These are phyloP conservation scores for Torymus texanus DNA, from an alignment of 2,888 invertebrate species.

Conservation along the genomic window DNA sequence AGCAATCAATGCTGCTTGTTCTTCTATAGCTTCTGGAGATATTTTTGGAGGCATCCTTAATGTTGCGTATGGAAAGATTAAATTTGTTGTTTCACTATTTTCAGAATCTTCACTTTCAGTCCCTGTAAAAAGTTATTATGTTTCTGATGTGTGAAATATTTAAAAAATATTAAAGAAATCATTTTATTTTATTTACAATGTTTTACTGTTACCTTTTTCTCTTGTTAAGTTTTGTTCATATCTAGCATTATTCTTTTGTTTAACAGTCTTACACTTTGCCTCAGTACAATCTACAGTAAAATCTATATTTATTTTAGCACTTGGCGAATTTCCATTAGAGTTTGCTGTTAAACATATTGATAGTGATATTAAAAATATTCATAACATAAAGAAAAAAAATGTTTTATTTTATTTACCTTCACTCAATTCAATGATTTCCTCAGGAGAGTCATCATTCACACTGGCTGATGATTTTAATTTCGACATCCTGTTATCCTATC, in stretches of 20 bases:
- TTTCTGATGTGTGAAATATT: neutral
- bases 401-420: conserved; percentile 35
- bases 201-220: conserved; percentile 42
- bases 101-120: conserved; percentile 47
- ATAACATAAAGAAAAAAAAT: neutral
- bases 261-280: conserved; percentile 13
- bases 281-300: conserved; percentile 1
- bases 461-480: conserved; percentile 28
- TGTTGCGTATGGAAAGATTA: conserved; percentile 45
- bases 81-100: conserved; percentile 48
- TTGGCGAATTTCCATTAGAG: conserved; percentile 19
- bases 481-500: conserved; percentile 36
- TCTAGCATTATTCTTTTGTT: conserved; percentile 28
- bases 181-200: neutral
- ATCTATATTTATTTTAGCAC: conserved; percentile 33
- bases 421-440: conserved; percentile 47
- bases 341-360: conserved; percentile 25
- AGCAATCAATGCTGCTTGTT: conserved; percentile 80
- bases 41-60: conserved; percentile 47
- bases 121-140: conserved; percentile 9
- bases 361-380: neutral
- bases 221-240: conserved; percentile 23
- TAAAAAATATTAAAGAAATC: too few species aligned
- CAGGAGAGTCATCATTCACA: conserved; percentile 31
- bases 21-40: conserved; percentile 66